phyloP scores from a whole-genome alignment of 2,888 invertebrate genomes.

The Scelioninae gen. 2 region DNA sequence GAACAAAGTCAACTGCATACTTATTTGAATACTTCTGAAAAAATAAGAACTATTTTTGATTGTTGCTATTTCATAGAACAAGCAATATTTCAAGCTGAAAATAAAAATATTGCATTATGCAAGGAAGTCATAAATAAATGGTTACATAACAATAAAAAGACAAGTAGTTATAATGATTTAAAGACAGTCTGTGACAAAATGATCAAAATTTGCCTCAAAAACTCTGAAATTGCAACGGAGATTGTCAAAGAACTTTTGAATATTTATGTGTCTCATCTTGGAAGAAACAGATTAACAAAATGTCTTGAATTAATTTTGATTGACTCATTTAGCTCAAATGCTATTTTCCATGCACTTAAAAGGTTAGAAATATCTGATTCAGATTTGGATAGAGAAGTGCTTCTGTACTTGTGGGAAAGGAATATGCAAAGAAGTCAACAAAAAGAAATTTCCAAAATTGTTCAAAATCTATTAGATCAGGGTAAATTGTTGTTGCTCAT shows the following conservation, averaged over 20 bases:
- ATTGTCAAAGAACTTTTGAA: constrained; percentile 75
- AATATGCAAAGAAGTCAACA: constrained; percentile 67
- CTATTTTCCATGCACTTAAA: constrained; percentile 63
- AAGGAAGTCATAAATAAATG: constrained; percentile 75
- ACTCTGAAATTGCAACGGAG: constrained; percentile 66
- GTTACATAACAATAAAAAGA: constrained; percentile 70
- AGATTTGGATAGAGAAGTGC: constrained; percentile 66
- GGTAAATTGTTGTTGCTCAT: constrained; percentile 70
- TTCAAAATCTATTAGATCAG: constrained; percentile 71
- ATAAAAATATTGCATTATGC: constrained; percentile 73
- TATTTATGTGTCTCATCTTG: constrained; percentile 74
- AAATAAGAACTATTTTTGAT: constrained; percentile 77
- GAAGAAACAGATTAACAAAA: constrained; percentile 73
- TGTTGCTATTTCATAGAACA: constrained; percentile 78
- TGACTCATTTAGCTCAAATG: constrained; percentile 65
- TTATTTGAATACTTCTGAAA: constrained; percentile 74
- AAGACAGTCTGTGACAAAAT: constrained; percentile 75
- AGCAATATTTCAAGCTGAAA: constrained; percentile 74
- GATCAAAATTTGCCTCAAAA: constrained; percentile 74
- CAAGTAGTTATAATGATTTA: constrained; percentile 68
- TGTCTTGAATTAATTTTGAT: constrained; percentile 68
- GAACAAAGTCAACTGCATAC: constrained; percentile 70
- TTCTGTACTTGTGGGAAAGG: constrained; percentile 68
- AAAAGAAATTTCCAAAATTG: constrained; percentile 64
- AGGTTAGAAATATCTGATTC: constrained; percentile 63